phyloP scores from a whole-genome alignment of 2,797 vertebrate species.

The Anguilla megastoma region DNA sequence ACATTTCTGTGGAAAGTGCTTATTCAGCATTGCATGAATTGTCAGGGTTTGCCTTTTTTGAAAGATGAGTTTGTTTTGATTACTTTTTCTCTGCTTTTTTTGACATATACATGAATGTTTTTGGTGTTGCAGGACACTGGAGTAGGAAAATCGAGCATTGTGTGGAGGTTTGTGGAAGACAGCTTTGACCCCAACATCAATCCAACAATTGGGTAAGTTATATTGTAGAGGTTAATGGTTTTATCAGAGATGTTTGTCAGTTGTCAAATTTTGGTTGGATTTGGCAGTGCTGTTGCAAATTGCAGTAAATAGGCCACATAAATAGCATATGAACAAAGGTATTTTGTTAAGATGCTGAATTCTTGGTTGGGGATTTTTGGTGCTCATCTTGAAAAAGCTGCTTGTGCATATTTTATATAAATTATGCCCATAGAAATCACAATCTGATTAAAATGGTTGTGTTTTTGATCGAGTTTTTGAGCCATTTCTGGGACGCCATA shows the following conservation, averaged over 20 bases:
- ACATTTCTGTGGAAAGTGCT: neutral
- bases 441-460: no score
- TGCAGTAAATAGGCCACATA: neutral
- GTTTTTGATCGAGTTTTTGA: no score
- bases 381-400: no score
- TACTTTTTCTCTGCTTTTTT: conserved; percentile 33
- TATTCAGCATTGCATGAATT: conserved; percentile 3
- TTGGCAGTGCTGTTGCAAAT: neutral
- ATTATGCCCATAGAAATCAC: no score
- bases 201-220: conserved; percentile 93
- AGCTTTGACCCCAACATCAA: conserved; percentile 99
- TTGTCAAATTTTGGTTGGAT: neutral
- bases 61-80: conserved; percentile 9
- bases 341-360: no score
- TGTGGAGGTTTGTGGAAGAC: conserved; percentile 95
- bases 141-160: conserved; percentile 86
- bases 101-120: neutral
- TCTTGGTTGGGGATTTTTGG: no score
- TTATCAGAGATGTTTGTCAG: neutral
- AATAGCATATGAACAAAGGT: no score
- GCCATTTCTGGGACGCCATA: no score
- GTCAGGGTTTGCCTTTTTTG: neutral
- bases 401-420: no score
- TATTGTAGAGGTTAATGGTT: neutral
- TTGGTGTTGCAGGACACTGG: conserved; percentile 74